Base-by-base conservation (phyloP, 2,888 invertebrate genomes). In the Leuctra nigra region DNA sequence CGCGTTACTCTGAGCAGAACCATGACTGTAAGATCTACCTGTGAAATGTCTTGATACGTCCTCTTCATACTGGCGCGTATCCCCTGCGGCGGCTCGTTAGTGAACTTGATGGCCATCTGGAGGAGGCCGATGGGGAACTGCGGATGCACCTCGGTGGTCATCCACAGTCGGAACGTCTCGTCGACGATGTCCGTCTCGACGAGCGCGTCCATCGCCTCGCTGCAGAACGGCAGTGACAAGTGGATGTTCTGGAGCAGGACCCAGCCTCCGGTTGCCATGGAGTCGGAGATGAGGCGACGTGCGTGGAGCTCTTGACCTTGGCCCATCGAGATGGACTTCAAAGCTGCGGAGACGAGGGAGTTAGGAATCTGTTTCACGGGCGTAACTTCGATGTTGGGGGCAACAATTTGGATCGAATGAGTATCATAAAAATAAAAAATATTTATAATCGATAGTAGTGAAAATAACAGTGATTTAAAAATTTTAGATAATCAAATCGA, bases 71-170 rank as follows among this genome's bases (percentile, higher is more conserved):
- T 94, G 11, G 95, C 95, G 65, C 89, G 77, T 63, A 96, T 92
- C 7, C 95, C 97, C 77, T 94, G 93, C 0, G 97, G 96, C 13
- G 96, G 96, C 74, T 97, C 97, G 70, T 96, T 96, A 1, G 97
- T 97, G 69, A 94, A 97, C 74, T 97, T 97, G 58, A 97, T 93
- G 4, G 93, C 91, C 83, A 92, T 91, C 81, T 96, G 87, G 13
- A 83, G 72, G 23, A 83, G 69, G 56, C 81, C 92, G 66, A 97
- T 97, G 0, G 96, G 96, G 72, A 97, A 97, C 64, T 92, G 88
- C 11, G 85, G 78, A 69, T 97, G 95, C 0, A 91, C 90, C 77
- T 96, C 95, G 0, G 95, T 95, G 0, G 96, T 96, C 63, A 97
- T 80, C 96, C 96, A 97, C 46, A 94, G 78, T 53, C 94, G 80